A percentile compares a stretch with the other conserved stretches of the same genome.
Evolutionary conservation across 2,888 invertebrate species (phyloP).

Genomic region (Lepidochrysops patricia): DNA sequence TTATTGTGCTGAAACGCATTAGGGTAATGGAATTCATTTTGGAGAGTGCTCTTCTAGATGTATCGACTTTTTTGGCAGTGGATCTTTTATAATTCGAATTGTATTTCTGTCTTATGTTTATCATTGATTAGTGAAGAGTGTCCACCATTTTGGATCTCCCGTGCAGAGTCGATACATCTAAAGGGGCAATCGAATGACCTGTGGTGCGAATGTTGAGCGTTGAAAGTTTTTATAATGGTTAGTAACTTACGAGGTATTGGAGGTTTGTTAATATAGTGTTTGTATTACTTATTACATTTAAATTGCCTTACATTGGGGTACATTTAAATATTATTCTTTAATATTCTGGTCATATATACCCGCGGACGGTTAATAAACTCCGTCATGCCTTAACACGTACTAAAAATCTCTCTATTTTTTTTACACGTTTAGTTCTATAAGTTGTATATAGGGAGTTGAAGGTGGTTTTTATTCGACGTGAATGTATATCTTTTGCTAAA

Average conservation of each 20-base stretch:
- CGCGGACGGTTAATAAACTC: slow-evolving; percentile 24
- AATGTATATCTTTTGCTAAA: slow-evolving; percentile 25
- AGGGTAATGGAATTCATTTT: slow-evolving; percentile 39
- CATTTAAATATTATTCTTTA: slow-evolving; percentile 28
- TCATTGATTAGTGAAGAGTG: no score
- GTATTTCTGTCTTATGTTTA: no score
- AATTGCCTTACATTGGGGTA: slow-evolving; percentile 39
- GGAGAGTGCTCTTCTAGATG: slow-evolving; percentile 7
- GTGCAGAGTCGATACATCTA: not conserved
- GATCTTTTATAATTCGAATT: no score
- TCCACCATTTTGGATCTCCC: not conserved
- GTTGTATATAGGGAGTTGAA: slow-evolving; percentile 54
- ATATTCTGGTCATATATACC: slow-evolving; percentile 43
- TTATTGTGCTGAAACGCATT: slow-evolving; percentile 35
- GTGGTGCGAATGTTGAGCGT: slow-evolving; percentile 72
- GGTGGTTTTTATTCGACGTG: slow-evolving; percentile 45
- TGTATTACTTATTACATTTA: slow-evolving; percentile 40
- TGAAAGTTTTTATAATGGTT: slow-evolving; percentile 70
- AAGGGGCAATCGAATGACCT: slow-evolving; percentile 49
- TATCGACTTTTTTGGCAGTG: not conserved
- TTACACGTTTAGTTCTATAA: slow-evolving; percentile 43
- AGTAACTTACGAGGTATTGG: slow-evolving; percentile 55
- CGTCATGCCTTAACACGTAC: slow-evolving; percentile 37
- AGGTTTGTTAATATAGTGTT: slow-evolving; percentile 59
- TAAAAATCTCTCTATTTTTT: slow-evolving; percentile 60